These are phyloP conservation scores for Muscina levida DNA, from an alignment of 2,888 invertebrate species.

Conservation along the genomic window DNA sequence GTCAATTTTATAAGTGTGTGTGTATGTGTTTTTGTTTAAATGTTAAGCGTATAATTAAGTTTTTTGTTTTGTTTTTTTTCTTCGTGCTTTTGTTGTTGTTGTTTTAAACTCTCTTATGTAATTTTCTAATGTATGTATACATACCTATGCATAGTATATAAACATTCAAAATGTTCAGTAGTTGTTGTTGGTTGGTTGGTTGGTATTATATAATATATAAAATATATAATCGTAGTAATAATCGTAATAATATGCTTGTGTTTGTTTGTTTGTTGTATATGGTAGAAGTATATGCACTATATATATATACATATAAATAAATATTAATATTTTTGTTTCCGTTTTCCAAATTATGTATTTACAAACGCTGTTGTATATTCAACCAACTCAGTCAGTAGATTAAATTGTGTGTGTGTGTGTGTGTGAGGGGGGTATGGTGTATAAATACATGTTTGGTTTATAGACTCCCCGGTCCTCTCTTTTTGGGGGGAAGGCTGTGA, in stretches of 20 bases:
- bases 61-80: too few species aligned
- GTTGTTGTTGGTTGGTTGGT: too few species aligned
- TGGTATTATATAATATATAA: slow-evolving; percentile 13
- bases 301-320: slow-evolving; percentile 28
- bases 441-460: slow-evolving; percentile 59
- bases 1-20: neutral
- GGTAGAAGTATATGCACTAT: neutral
- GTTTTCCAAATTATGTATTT: slow-evolving; percentile 41
- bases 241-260: slow-evolving; percentile 20
- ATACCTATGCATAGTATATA: slow-evolving; percentile 5
- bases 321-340: slow-evolving; percentile 29
- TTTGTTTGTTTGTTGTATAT: slow-evolving; percentile 3
- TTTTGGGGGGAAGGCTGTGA: too few species aligned
- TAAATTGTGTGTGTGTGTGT: slow-evolving; percentile 43
- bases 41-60: slow-evolving; percentile 32
- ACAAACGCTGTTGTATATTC: slow-evolving; percentile 59
- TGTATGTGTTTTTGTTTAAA: slow-evolving; percentile 15
- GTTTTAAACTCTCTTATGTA: slow-evolving; percentile 14
- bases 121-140: slow-evolving; percentile 5
- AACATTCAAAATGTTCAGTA: slow-evolving; percentile 28
- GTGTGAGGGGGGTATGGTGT: slow-evolving; percentile 28
- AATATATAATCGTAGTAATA: slow-evolving; percentile 33
- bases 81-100: too few species aligned
- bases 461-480: slow-evolving; percentile 14
- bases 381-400: slow-evolving; percentile 56